These are phyloP conservation scores for Pelobates cultripes DNA, from an alignment of 2,797 vertebrate genomes.

Conservation along the genomic window DNA sequence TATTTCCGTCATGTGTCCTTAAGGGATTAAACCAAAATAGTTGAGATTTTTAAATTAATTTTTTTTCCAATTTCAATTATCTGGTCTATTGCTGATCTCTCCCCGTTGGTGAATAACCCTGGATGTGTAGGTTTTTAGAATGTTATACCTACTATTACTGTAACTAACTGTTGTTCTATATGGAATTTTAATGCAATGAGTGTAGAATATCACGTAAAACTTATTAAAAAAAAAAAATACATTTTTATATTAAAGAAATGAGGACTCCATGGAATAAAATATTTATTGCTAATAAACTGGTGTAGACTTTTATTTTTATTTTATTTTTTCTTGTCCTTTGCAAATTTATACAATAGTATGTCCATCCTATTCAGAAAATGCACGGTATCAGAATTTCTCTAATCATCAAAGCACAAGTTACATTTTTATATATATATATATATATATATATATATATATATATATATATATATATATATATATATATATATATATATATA, in stretches of 20 bases:
- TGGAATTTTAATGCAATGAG: constrained; percentile 27
- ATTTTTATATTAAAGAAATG: constrained; percentile 37
- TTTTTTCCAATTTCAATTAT: constrained; percentile 13
- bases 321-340: background rate
- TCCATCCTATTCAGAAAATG: too few relatives aligned
- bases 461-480: too few relatives aligned
- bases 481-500: too few relatives aligned
- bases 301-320: background rate
- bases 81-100: background rate
- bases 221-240: background rate
- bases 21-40: too few relatives aligned
- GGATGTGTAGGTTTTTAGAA: background rate
- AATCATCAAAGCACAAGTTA: too few relatives aligned
- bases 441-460: too few relatives aligned
- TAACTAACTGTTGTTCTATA: constrained; percentile 17
- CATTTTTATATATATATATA: too few relatives aligned
- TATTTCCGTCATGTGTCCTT: too few relatives aligned
- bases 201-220: constrained; percentile 41
- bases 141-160: constrained; percentile 10
- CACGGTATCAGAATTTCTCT: too few relatives aligned
- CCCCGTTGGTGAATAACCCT: background rate
- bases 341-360: too few relatives aligned
- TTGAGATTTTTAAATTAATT: background rate
- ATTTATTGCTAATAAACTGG: constrained; percentile 42
- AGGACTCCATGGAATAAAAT: constrained; percentile 39